Base-by-base conservation (phyloP, 1,140 invertebrate genomes). In the Cydia splendana region DNA sequence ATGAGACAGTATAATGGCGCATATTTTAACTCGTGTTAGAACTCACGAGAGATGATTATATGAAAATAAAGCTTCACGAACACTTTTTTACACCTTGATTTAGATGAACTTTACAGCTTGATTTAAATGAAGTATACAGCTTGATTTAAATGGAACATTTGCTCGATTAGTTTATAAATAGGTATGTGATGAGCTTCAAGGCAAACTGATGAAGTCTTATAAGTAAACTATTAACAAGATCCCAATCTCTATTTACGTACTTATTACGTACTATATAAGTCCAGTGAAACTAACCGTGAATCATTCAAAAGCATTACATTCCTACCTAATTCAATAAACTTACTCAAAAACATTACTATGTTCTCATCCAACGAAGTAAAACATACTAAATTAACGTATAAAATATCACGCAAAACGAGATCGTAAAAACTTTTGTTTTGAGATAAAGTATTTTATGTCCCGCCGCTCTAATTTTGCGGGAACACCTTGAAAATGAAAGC, bases 401-500 rank as follows among this genome's bases (percentile, higher is more conserved):
- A 62, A 20, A 62, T 62, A 24, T 62, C 2, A 12, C 20, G 18
- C 57, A 7, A 62, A 62, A 62, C 12, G 20, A 62, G 18, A 62
- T 62, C 57, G 20, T 62, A 62, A 62, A 62, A 62, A 24, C 57
- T 24, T 62, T 62, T 62, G 57, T 62, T 24, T 62, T 62, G 57
- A 24, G 0, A 62, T 62, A 62, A 62, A 62, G 57, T 24, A n/a
- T 62, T 24, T 62, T 62, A 62, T 62, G 9, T 12, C 12, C 9
- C 18, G 18, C 6, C 7, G 51, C 9, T 62, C n/a, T 62, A 62
- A 62, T 62, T 62, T 57, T 20, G 57, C 57, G 15, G n/a, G 15
- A 62, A 24, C 57, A 62, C 57, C 57, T 62, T 62, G 57, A 24
- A 62, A 62, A 62, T 62, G 57, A 62, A 62, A 62, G 57, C 57